These are phyloP conservation scores for Nomada ruficornis DNA, from an alignment of 2,888 invertebrate genomes.

Conservation along the genomic window DNA sequence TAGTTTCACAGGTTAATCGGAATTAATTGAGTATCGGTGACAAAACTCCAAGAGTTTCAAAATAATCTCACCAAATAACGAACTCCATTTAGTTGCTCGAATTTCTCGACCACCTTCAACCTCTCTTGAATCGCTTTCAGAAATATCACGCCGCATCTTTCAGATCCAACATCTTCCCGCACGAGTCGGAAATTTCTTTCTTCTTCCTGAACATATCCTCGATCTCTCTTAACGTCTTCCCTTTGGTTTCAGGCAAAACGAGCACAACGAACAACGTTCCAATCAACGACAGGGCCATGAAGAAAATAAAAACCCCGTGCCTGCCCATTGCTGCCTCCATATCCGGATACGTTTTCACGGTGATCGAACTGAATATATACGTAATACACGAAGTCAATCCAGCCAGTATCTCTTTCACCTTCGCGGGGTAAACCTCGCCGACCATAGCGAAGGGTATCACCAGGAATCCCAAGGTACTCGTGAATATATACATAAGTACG, in stretches of 20 bases:
- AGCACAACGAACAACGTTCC: slow-evolving; percentile 85
- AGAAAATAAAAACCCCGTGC: slow-evolving; percentile 85
- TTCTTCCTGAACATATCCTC: slow-evolving; percentile 83
- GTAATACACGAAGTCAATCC: slow-evolving; percentile 85
- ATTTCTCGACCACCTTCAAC: too few relatives aligned
- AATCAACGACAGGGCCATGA: slow-evolving; percentile 83
- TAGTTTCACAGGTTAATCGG: too few relatives aligned
- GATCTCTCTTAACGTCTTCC: slow-evolving; percentile 85
- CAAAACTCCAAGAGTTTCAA: too few relatives aligned
- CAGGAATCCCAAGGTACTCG: slow-evolving; percentile 86
- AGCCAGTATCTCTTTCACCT: slow-evolving; percentile 85
- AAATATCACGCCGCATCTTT: too few relatives aligned
- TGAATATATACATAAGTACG: slow-evolving; percentile 85
- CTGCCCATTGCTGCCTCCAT: slow-evolving; percentile 83
- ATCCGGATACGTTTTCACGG: slow-evolving; percentile 85
- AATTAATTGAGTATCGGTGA: too few relatives aligned
- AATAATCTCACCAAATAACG: too few relatives aligned
- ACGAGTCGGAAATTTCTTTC: slow-evolving; percentile 27
- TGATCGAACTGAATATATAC: slow-evolving; percentile 86
- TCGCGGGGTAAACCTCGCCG: slow-evolving; percentile 86
- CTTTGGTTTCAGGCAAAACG: slow-evolving; percentile 86
- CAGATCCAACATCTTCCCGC: slow-evolving; percentile 10
- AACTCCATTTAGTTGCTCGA: too few relatives aligned
- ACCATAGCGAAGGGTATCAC: slow-evolving; percentile 86
- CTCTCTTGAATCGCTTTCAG: too few relatives aligned